phyloP scores from a whole-genome alignment of 2,888 invertebrate species.

The Cheilosia grossa region DNA sequence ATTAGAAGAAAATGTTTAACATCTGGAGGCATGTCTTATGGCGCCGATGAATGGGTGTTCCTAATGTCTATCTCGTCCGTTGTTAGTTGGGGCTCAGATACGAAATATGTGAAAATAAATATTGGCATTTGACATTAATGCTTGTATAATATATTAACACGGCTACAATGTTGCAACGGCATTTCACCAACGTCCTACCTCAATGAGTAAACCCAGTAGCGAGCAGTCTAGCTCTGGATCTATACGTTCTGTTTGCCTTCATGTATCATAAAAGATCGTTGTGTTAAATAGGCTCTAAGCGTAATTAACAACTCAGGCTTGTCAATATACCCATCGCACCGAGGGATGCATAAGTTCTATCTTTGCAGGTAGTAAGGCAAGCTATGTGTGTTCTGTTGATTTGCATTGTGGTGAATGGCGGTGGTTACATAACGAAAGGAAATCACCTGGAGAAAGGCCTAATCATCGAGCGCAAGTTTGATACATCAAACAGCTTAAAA shows the following conservation, averaged over 20 bases:
- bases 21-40: conserved; percentile 17
- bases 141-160: conserved; percentile 59
- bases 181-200: background rate
- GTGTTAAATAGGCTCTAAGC: conserved; percentile 50
- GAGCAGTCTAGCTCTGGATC: background rate
- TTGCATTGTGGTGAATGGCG: background rate
- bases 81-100: conserved; percentile 5
- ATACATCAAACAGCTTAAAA: too few species aligned
- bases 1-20: conserved; percentile 2
- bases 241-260: conserved; percentile 36
- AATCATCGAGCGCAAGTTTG: too few species aligned
- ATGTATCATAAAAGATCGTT: conserved; percentile 43
- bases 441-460: background rate
- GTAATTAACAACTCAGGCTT: conserved; percentile 56
- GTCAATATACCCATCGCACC: conserved; percentile 4
- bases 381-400: conserved; percentile 36
- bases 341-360: background rate
- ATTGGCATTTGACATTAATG: conserved; percentile 29
- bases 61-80: background rate
- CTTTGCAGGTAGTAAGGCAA: background rate
- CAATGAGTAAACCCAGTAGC: conserved; percentile 63
- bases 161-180: conserved; percentile 63
- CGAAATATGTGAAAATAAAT: conserved; percentile 35
- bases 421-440: conserved; percentile 1
- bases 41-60: conserved; percentile 26